These are phyloP conservation scores for Euwallacea fornicatus DNA, from an alignment of 1,140 invertebrate species.

Conservation along the genomic window DNA sequence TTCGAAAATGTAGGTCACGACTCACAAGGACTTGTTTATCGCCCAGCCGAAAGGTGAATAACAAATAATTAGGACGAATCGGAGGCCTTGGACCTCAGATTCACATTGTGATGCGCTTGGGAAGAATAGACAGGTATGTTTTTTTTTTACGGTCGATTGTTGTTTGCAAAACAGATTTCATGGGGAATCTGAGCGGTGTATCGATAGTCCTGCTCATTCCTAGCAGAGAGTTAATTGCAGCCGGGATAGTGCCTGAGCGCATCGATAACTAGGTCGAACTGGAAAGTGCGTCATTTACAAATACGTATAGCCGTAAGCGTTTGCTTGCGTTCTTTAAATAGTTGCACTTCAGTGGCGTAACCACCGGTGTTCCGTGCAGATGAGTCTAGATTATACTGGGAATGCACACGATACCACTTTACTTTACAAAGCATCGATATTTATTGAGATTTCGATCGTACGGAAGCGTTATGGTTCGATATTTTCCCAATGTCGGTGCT, in stretches of 20 bases:
- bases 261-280: slow-evolving; percentile 22
- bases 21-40: slow-evolving; percentile 21
- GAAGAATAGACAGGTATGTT: too few species aligned
- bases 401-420: too few species aligned
- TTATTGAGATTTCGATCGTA: too few species aligned
- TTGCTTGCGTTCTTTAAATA: not conserved
- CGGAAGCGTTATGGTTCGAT: too few species aligned
- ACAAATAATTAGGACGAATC: slow-evolving; percentile 26
- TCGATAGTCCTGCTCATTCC: slow-evolving; percentile 9
- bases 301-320: not conserved
- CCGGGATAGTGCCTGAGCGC: not conserved
- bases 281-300: slow-evolving; percentile 15
- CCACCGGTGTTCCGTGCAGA: too few species aligned
- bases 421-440: too few species aligned
- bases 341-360: not conserved
- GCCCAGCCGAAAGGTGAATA: slow-evolving; percentile 26
- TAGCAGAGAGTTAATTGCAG: not conserved
- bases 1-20: slow-evolving; percentile 11
- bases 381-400: too few species aligned
- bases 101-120: not conserved
- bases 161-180: too few species aligned
- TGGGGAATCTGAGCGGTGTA: not conserved
- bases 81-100: slow-evolving; percentile 10
- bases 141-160: too few species aligned
- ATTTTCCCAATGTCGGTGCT: too few species aligned